Base-by-base conservation (phyloP, 2,888 invertebrate species). In the Dione juno region DNA sequence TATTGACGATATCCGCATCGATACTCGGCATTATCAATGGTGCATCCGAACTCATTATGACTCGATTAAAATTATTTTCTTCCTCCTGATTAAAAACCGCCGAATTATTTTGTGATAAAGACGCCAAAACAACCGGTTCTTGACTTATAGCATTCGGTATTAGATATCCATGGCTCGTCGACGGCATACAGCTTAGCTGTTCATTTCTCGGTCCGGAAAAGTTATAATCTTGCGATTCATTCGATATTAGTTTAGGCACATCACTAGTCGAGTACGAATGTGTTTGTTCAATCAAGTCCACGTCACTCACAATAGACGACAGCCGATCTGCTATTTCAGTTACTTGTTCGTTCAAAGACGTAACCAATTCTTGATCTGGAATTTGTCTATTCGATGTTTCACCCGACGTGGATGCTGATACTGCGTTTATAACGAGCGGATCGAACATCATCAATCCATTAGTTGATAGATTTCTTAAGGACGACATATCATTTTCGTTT, bases 111-210 rank as follows among this genome's bases (percentile, higher is more conserved):
- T 93, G 92, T 0, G 94, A 93, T 28, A 94, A 79, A 0, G 94
- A 92, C 0, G 94, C 93, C 35, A 94, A 80, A 0, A 95, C 94
- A 0, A 89, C 93, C 0, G 93, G 93, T 74, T 94, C 94, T 74
- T 94, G 94, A 59, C 94, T 94, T 59, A 95, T 94, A 0, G 94
- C 94, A 75, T 94, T 94, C 10, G 95, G 94, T 81, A 96, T 93
- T 59, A 95, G 83, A 82, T 95, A 95, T 28, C 94, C 94, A 74
- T 95, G 95, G 77, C 93, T 93, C 0, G 95, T 95, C 0, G 95
- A 95, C 5, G 95, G 94, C 80, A 95, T 89, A 76, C 93, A 94
- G 19, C 92, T 90, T 13, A 90, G 73, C 61, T 90, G 90, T 71
- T 92, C 93, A 54, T 88, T 92, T 66, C 90, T 88, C 0, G 89